Conservation (phyloP, 23 tunicate species). For the Styela plicata region DNA sequence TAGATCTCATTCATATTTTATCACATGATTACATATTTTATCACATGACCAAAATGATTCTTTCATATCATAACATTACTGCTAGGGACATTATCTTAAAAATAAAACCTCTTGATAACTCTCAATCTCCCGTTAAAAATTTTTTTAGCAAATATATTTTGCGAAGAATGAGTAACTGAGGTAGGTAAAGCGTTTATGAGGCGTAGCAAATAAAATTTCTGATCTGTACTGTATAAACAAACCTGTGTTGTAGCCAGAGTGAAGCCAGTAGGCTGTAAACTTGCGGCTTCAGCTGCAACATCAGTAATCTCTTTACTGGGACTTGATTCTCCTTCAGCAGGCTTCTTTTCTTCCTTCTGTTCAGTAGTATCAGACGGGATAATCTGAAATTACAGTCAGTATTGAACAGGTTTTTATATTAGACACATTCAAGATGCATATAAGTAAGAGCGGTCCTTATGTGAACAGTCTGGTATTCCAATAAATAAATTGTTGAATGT, state of each 20-base stretch:
- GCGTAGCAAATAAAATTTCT: neutral
- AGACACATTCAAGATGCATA: neutral
- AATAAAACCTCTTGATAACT: too few species aligned
- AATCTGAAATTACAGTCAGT: neutral
- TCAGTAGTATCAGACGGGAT: neutral
- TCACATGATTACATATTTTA: too few species aligned
- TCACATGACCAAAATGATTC: neutral
- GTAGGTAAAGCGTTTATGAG: neutral
- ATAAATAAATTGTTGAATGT: too few species aligned
- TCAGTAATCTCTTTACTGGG: constrained; percentile 71
- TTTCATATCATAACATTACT: too few species aligned
- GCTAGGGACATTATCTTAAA: too few species aligned
- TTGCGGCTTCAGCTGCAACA: constrained; percentile 85
- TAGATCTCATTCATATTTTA: too few species aligned
- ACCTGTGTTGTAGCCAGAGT: constrained; percentile 97
- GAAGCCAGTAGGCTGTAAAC: constrained; percentile 91
- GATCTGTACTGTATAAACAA: too few species aligned
- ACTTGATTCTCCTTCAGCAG: constrained; percentile 14
- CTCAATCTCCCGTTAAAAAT: too few species aligned
- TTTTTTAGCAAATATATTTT: too few species aligned
- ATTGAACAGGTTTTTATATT: neutral
- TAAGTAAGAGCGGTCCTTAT: too few species aligned
- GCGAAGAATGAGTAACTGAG: too few species aligned
- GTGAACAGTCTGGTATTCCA: too few species aligned
- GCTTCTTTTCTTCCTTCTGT: neutral